Evolutionary conservation across 2,113 vertebrate genomes (phyloP).

Genomic region (Eleginops maclovinus): DNA sequence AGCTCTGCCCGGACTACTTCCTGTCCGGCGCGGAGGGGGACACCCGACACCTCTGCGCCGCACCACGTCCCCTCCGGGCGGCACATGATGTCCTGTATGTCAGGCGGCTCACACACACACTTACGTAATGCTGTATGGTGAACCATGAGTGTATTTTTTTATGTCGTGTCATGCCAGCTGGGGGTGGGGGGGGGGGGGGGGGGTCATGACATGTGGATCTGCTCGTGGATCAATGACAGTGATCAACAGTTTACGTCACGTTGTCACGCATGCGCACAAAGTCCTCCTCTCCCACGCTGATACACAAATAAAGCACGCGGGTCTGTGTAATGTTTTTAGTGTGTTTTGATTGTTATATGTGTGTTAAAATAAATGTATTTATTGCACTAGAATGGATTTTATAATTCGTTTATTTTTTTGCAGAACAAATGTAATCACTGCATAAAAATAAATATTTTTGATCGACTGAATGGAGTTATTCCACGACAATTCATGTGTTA

Average conservation of each 20-base stretch:
- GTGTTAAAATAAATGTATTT: too few relatives aligned
- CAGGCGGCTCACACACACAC: not conserved
- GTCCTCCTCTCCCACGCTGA: not conserved
- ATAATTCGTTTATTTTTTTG: too few relatives aligned
- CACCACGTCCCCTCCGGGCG: not conserved
- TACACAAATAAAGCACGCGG: not conserved
- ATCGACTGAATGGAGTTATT: too few relatives aligned
- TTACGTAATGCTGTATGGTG: not conserved
- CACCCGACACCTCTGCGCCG: not conserved
- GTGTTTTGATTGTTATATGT: too few relatives aligned
- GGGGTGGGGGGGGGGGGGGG: too few relatives aligned
- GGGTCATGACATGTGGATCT: too few relatives aligned
- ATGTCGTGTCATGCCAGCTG: too few relatives aligned
- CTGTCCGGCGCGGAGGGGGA: not conserved
- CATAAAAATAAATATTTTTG: too few relatives aligned
- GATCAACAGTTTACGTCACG: slow-evolving; percentile 7
- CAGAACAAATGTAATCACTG: too few relatives aligned
- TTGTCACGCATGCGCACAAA: slow-evolving; percentile 9
- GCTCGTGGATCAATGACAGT: not conserved
- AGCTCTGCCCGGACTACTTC: not conserved
- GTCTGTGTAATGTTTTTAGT: too few relatives aligned
- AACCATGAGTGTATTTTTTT: not conserved
- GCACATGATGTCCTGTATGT: not conserved
- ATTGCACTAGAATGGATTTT: too few relatives aligned
- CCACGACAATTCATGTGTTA: too few relatives aligned